These are phyloP conservation scores for Melolontha melolontha DNA, from an alignment of 2,888 invertebrate genomes.

Conservation along the genomic window DNA sequence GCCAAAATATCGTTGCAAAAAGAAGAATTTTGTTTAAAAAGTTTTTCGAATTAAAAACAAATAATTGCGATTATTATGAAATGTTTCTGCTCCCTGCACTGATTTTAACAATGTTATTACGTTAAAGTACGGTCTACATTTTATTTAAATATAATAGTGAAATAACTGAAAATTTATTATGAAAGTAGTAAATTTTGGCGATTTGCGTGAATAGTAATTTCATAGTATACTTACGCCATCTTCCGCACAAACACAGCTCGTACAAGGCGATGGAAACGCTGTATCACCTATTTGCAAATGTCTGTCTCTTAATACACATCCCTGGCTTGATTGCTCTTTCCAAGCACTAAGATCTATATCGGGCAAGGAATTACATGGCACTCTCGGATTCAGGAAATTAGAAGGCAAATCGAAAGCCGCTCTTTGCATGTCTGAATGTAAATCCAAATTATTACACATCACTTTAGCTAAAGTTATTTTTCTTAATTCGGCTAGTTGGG, in stretches of 20 bases:
- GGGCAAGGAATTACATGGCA: conserved; percentile 85
- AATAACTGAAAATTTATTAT: too few relatives aligned
- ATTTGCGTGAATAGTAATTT: neutral
- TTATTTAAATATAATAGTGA: too few relatives aligned
- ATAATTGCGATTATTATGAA: too few relatives aligned
- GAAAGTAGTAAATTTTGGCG: neutral
- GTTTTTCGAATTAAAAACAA: too few relatives aligned
- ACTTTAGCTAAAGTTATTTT: conserved; percentile 88
- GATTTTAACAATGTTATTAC: too few relatives aligned
- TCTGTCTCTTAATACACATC: conserved; percentile 85
- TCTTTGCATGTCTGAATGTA: conserved; percentile 86
- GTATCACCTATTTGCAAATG: conserved; percentile 85
- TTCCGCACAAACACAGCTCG: conserved; percentile 86
- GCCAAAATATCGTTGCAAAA: too few relatives aligned
- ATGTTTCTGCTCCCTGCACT: too few relatives aligned
- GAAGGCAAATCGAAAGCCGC: conserved; percentile 92
- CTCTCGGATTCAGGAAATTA: conserved; percentile 90
- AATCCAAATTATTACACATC: conserved; percentile 91
- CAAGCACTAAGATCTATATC: conserved; percentile 85
- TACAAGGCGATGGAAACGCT: conserved; percentile 91
- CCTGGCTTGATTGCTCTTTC: conserved; percentile 81
- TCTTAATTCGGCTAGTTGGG: conserved; percentile 88
- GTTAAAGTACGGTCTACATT: too few relatives aligned
- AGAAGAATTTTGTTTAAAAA: too few relatives aligned
- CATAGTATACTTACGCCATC: conserved; percentile 78